Percentiles rank a stretch among this genome's conserved stretches.
These are phyloP conservation scores for Delia radicum DNA, from an alignment of 1,140 invertebrate genomes.

Conservation along the genomic window DNA sequence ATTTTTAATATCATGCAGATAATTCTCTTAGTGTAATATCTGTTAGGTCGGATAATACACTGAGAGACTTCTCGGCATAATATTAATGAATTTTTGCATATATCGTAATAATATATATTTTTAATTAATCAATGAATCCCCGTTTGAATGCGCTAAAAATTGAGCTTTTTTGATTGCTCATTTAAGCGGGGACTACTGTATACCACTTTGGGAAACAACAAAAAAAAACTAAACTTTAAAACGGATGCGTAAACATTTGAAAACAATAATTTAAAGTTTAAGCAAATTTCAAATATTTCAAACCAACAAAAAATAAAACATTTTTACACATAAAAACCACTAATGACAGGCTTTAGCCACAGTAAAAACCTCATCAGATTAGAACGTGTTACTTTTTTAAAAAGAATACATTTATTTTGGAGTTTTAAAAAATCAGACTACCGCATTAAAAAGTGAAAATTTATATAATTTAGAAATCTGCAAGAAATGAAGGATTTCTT, in stretches of 20 bases:
- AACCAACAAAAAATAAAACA: not conserved
- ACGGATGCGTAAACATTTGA: slow-evolving; percentile 45
- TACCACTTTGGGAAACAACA: no score
- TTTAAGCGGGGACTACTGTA: no score
- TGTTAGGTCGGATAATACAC: no score
- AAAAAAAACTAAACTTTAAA: no score
- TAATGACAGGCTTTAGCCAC: slow-evolving; percentile 41
- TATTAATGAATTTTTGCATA: no score
- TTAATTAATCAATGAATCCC: no score
- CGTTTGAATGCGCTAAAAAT: no score
- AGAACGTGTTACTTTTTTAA: slow-evolving; percentile 28
- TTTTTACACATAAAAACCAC: slow-evolving; percentile 26
- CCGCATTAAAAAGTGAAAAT: slow-evolving; percentile 33
- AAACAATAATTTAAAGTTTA: slow-evolving; percentile 32
- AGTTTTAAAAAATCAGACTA: not conserved
- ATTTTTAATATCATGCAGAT: no score
- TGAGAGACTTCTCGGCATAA: no score
- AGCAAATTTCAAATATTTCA: not conserved
- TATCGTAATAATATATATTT: no score
- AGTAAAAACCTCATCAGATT: slow-evolving; percentile 20
- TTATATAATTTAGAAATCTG: slow-evolving; percentile 52
- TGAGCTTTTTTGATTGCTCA: no score
- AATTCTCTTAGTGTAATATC: no score
- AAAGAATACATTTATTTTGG: slow-evolving; percentile 22
- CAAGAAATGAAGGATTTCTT: not conserved